These are phyloP conservation scores for Telmatherina bonti DNA, from an alignment of 2,797 vertebrate species.

Conservation along the genomic window DNA sequence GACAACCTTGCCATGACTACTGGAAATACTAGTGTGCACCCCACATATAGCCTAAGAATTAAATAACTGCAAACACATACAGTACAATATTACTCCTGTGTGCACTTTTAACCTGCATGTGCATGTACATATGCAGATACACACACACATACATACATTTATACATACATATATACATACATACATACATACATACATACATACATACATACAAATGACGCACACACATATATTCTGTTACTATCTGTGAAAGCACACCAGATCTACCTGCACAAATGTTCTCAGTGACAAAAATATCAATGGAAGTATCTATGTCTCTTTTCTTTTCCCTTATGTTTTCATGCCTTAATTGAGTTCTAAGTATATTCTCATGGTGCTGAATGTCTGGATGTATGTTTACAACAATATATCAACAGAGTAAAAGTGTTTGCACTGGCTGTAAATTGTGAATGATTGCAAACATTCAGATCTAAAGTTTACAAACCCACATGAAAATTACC, in stretches of 20 bases:
- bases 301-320: conserved; percentile 37
- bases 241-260: conserved; percentile 80
- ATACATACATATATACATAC: conserved; percentile 20
- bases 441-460: conserved; percentile 48
- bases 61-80: conserved; percentile 44
- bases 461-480: conserved; percentile 76
- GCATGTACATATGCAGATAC: conserved; percentile 68
- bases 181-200: conserved; percentile 34
- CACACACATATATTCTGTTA: conserved; percentile 57
- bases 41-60: conserved; percentile 31
- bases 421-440: conserved; percentile 54
- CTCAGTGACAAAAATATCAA: conserved; percentile 70
- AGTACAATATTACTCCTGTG: conserved; percentile 45
- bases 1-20: conserved; percentile 46
- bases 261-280: conserved; percentile 79
- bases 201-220: conserved; percentile 27
- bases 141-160: conserved; percentile 49
- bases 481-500: conserved; percentile 54
- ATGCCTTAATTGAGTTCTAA: conserved; percentile 77
- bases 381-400: conserved; percentile 78
- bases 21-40: conserved; percentile 43
- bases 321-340: conserved; percentile 54
- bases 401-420: conserved; percentile 56
- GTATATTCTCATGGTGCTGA: conserved; percentile 76
- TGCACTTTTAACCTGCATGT: conserved; percentile 69